Evolutionary conservation across 1,140 invertebrate genomes (phyloP), one percentile per base, ranked within the genome.

Genomic region (Triops longicaudatus): DNA sequence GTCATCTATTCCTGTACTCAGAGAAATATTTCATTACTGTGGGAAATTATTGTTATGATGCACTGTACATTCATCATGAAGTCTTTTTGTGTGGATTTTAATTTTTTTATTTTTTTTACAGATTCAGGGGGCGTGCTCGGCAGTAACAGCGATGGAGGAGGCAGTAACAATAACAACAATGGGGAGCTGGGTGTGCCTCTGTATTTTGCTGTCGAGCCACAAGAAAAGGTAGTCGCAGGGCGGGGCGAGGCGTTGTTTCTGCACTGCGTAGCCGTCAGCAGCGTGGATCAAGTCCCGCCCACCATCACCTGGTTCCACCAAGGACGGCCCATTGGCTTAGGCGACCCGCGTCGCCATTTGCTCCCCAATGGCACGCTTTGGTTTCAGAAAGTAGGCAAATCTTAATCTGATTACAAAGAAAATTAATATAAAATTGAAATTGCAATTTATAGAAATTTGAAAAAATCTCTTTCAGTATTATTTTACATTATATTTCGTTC

Each of bases 331-430:
- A 76, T 81, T 37, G 71, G 77, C 50, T 41, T 77, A 26, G 72
- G 37, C 27, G 81, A 82, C 22, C 74, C 77, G 11, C 77, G 81
- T 73, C 78, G 81, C 14, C 75, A 80, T 42, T 72, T 83, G 9
- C 79, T 83, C n/a, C 31, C 78, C 76, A 84, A 84, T 80, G 83
- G 83, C 42, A 83, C 84, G n/a, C 80, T 84, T 12, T 83, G 80
- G 77, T 81, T 83, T 44, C 79, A 81, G 50, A 82, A 80, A 78
- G 80, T 84, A 41, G 37, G 75, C 31, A 37, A 37, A n/a, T n/a
- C n/a, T n/a, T n/a, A n/a, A n/a, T n/a, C n/a, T n/a, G n/a, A n/a
- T n/a, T n/a, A n/a, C n/a, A n/a, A n/a, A n/a, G n/a, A n/a, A n/a
- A n/a, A n/a, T n/a, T n/a, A n/a, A n/a, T n/a, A n/a, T n/a, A n/a